Percentiles rank a stretch among this genome's conserved stretches.
Conservation (phyloP, 2,888 invertebrate species). For the Clivina fossor region DNA sequence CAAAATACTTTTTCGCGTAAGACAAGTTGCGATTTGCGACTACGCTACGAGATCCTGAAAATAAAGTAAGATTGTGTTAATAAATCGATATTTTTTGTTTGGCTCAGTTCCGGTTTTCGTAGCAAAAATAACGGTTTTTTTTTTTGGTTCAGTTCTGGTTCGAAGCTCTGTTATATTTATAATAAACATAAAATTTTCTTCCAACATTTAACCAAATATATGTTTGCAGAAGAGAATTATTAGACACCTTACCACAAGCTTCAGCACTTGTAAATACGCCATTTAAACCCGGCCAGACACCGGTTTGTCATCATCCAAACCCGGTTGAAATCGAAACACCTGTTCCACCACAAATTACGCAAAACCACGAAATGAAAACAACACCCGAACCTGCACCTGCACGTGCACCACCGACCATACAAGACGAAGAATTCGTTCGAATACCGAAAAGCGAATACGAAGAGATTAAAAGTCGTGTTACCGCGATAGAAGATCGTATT, state of each 20-base stretch:
- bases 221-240: conserved; percentile 68
- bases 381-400: background rate
- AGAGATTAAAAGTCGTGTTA: conserved; percentile 73
- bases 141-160: no score
- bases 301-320: conserved; percentile 55
- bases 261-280: conserved; percentile 56
- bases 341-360: conserved; percentile 1
- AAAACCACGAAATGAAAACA: background rate
- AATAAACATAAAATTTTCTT: no score
- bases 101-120: no score
- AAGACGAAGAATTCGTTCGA: conserved; percentile 62
- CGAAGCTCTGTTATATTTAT: no score
- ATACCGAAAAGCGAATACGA: conserved; percentile 77
- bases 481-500: conserved; percentile 70
- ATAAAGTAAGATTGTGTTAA: no score
- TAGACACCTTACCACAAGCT: conserved; percentile 62
- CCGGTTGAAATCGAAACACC: conserved; percentile 15
- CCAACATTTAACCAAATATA: no score
- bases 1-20: no score
- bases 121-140: no score
- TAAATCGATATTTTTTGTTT: no score
- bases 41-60: no score
- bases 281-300: conserved; percentile 57
- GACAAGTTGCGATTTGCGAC: no score
- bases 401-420: conserved; percentile 1